phyloP scores from a whole-genome alignment of 2,113 vertebrate species.

The Phalacrocorax brasilianus region DNA sequence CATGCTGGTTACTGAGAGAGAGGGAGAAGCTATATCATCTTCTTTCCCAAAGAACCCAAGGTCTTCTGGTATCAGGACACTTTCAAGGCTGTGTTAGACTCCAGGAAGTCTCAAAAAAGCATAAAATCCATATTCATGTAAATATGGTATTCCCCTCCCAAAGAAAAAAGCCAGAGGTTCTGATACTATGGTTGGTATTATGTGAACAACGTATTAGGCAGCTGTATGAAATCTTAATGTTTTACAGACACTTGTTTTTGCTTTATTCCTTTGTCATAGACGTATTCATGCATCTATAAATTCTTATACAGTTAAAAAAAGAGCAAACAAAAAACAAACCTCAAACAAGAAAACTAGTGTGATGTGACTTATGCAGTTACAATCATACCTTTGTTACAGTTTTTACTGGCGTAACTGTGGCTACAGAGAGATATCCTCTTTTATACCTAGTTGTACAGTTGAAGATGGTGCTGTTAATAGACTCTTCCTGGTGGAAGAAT shows the following conservation, averaged over 20 bases:
- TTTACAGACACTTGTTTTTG: neutral
- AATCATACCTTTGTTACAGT: neutral
- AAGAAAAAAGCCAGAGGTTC: neutral
- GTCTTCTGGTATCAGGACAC: neutral
- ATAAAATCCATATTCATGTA: neutral
- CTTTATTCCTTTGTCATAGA: neutral
- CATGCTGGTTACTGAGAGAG: neutral
- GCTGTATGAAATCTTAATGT: neutral
- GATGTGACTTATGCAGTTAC: neutral
- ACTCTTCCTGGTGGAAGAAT: neutral
- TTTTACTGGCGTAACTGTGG: neutral
- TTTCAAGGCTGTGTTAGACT: neutral
- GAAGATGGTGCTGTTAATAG: neutral
- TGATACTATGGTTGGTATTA: neutral
- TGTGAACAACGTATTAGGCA: neutral
- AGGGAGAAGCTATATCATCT: neutral
- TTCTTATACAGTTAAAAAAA: neutral
- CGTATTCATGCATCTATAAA: neutral
- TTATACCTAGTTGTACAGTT: neutral
- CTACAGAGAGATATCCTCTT: neutral
- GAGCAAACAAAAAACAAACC: rapidly evolving
- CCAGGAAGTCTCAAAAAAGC: neutral
- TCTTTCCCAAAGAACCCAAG: neutral
- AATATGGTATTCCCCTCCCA: neutral
- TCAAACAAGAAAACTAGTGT: neutral